Conservation (phyloP, 2,113 vertebrate genomes). For the Zosterops hypoxanthus region DNA sequence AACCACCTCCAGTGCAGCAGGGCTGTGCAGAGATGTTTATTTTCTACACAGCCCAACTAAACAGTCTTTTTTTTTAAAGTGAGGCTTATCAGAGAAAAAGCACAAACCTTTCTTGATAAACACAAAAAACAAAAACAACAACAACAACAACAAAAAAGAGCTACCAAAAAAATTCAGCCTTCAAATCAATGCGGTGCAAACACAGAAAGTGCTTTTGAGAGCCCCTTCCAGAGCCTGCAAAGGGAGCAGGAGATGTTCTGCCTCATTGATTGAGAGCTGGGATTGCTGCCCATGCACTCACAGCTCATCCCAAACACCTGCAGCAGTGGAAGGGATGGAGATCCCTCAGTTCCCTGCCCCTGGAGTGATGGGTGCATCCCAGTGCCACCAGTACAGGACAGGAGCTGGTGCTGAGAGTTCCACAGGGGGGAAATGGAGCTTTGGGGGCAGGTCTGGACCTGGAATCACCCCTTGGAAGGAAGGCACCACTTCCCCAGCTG, state of each 20-base stretch:
- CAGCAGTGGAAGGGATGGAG: not conserved
- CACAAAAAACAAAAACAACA: not conserved
- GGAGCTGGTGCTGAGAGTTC: not conserved
- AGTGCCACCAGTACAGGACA: not conserved
- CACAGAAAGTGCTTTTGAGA: not conserved
- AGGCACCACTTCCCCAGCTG: not conserved
- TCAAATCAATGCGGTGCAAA: not conserved
- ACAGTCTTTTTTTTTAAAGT: not conserved
- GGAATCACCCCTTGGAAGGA: not conserved
- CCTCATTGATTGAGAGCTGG: not conserved
- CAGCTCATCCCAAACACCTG: not conserved
- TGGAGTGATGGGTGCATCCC: fast-evolving
- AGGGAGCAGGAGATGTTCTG: not conserved
- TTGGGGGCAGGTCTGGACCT: fast-evolving
- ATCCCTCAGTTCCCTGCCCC: not conserved
- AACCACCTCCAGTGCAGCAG: fast-evolving
- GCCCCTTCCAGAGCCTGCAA: fast-evolving
- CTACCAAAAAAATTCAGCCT: not conserved
- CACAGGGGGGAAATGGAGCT: not conserved
- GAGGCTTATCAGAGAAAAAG: constrained; percentile 37
- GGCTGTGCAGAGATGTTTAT: not conserved
- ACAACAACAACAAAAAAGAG: not conserved
- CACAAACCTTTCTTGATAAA: constrained; percentile 5
- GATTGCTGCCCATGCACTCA: not conserved
- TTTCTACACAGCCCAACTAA: not conserved